phyloP scores from a whole-genome alignment of 2,888 invertebrate genomes.

The Drosophila setosimentum region DNA sequence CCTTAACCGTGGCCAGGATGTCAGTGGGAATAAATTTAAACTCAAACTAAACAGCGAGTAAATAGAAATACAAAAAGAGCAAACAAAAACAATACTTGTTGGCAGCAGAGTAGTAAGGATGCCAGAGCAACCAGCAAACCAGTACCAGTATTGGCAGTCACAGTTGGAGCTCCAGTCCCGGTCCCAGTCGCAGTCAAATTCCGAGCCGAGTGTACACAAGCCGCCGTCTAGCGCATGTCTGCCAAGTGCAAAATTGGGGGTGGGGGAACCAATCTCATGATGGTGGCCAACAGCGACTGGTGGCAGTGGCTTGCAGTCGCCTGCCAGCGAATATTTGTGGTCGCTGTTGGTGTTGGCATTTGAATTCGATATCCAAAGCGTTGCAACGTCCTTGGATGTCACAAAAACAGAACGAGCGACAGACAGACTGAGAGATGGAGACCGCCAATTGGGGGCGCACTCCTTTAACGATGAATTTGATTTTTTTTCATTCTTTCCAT shows the following conservation, averaged over 20 bases:
- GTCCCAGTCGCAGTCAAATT: constrained; percentile 64
- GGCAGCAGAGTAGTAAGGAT: constrained; percentile 38
- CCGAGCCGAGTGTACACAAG: constrained; percentile 73
- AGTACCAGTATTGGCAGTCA: constrained; percentile 25
- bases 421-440: constrained; percentile 13
- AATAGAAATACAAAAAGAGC: constrained; percentile 80
- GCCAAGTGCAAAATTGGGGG: constrained; percentile 65
- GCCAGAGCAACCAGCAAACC: constrained; percentile 19
- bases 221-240: constrained; percentile 77
- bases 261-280: constrained; percentile 35
- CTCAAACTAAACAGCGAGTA: constrained; percentile 80
- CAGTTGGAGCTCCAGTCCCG: constrained; percentile 15
- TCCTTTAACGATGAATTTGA: constrained; percentile 38
- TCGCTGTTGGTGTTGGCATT: constrained; percentile 53
- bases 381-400: constrained; percentile 72
- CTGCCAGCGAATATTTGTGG: constrained; percentile 67
- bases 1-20: constrained; percentile 48
- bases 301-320: constrained; percentile 50
- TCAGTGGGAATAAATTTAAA: constrained; percentile 77
- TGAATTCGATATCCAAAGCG: constrained; percentile 73
- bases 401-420: constrained; percentile 14
- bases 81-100: constrained; percentile 76
- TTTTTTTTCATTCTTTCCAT: constrained; percentile 3
- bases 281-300: constrained; percentile 18
- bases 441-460: constrained; percentile 18